Evolutionary conservation across 2,888 invertebrate genomes (phyloP).

Genomic region (Tanaodytes sp.): DNA sequence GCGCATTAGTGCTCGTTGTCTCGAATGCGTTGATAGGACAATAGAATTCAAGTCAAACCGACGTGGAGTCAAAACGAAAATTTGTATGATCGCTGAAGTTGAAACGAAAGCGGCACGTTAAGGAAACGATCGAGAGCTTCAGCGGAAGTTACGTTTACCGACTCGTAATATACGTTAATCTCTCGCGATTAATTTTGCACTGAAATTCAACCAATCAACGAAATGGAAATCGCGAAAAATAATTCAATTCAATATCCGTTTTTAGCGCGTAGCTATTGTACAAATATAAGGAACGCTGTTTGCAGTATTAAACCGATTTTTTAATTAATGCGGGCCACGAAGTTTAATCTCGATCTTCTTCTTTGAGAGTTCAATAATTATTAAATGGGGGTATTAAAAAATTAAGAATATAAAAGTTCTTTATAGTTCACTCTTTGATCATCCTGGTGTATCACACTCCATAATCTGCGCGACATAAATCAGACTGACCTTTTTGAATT

Average conservation of each 20-base stretch:
- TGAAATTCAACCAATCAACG: slow-evolving; percentile 9
- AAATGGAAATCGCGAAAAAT: slow-evolving; percentile 17
- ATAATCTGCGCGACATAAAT: no score
- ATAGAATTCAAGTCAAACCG: slow-evolving; percentile 47
- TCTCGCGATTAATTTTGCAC: background rate
- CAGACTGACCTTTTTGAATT: no score
- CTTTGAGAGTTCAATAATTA: slow-evolving; percentile 17
- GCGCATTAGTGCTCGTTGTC: slow-evolving; percentile 62
- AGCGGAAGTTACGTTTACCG: background rate
- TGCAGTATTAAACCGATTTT: slow-evolving; percentile 42
- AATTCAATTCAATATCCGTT: slow-evolving; percentile 17
- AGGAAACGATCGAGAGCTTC: slow-evolving; percentile 30
- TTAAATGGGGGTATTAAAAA: no score
- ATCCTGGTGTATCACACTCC: no score
- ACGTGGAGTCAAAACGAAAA: slow-evolving; percentile 37
- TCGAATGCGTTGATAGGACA: slow-evolving; percentile 57
- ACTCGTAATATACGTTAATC: background rate
- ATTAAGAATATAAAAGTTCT: no score
- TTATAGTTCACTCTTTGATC: no score
- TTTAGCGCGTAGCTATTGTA: slow-evolving; percentile 34
- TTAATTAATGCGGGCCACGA: slow-evolving; percentile 15
- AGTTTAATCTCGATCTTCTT: slow-evolving; percentile 37
- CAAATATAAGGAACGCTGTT: slow-evolving; percentile 30
- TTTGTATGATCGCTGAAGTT: slow-evolving; percentile 34
- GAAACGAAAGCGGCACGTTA: slow-evolving; percentile 8